phyloP scores from a whole-genome alignment of 2,797 vertebrate genomes.

The Onychomys leucogaster region DNA sequence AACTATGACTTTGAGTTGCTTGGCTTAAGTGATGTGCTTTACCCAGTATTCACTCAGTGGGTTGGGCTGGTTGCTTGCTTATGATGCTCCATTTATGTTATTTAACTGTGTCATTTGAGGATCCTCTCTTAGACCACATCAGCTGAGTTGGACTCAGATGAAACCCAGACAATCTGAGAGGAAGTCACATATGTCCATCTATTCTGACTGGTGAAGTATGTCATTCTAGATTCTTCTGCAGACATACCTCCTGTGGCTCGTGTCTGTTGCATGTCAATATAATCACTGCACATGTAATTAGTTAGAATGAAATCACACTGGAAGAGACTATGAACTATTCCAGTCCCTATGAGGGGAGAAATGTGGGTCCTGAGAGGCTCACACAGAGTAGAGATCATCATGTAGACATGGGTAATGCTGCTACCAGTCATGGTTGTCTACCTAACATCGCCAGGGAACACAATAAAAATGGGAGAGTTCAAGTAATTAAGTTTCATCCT shows the following conservation, averaged over 20 bases:
- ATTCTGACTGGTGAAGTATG: neutral
- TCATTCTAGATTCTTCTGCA: neutral
- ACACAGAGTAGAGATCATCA: accelerated
- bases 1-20: neutral
- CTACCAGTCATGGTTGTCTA: accelerated
- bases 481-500: neutral
- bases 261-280: neutral
- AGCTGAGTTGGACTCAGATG: accelerated
- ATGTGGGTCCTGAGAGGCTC: neutral
- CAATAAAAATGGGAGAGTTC: neutral
- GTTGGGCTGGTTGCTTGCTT: accelerated
- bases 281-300: neutral
- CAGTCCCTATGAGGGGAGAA: neutral
- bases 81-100: accelerated
- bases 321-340: no score
- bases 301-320: neutral
- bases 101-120: neutral
- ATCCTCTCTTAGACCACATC: neutral
- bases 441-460: neutral
- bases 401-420: accelerated
- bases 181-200: neutral
- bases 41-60: accelerated
- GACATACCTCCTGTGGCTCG: neutral
- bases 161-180: neutral
- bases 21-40: neutral